A percentile compares a stretch with the other conserved stretches of the same genome.
phyloP scores from a whole-genome alignment of 2,113 vertebrate genomes.

The Sapajus apella region DNA sequence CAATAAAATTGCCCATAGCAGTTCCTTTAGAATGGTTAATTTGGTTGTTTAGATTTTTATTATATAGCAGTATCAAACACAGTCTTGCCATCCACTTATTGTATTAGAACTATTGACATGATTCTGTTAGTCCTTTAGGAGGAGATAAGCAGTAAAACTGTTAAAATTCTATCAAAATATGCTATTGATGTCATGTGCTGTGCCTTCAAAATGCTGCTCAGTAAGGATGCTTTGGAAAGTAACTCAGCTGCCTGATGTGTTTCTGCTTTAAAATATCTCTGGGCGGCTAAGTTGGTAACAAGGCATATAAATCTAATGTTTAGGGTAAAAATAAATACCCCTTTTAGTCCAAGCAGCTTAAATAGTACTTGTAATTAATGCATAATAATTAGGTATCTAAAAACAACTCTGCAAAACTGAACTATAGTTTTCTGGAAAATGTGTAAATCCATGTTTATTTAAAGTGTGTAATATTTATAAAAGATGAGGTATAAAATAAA shows the following conservation, averaged over 20 bases:
- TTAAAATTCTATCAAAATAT: conserved; percentile 20
- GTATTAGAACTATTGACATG: background rate
- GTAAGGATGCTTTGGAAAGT: background rate
- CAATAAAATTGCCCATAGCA: conserved; percentile 14
- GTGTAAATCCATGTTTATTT: conserved; percentile 38
- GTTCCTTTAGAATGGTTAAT: conserved; percentile 23
- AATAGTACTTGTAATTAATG: conserved; percentile 34
- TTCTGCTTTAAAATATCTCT: conserved; percentile 50
- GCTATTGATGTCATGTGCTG: background rate
- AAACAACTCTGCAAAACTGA: conserved; percentile 6
- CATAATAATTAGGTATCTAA: conserved; percentile 44
- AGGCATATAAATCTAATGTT: background rate
- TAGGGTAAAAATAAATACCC: background rate
- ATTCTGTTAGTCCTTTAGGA: background rate
- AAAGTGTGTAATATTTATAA: conserved; percentile 12
- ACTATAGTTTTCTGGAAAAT: background rate
- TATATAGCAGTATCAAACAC: background rate
- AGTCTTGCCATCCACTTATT: background rate
- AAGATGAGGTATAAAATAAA: background rate
- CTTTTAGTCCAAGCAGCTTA: background rate
- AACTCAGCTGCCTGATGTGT: background rate
- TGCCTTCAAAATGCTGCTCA: conserved; percentile 18
- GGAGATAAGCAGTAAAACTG: background rate
- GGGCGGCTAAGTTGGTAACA: background rate
- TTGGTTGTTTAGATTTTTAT: conserved; percentile 11